Base-by-base conservation (phyloP, 2,113 vertebrate species). In the Smithornis capensis region DNA sequence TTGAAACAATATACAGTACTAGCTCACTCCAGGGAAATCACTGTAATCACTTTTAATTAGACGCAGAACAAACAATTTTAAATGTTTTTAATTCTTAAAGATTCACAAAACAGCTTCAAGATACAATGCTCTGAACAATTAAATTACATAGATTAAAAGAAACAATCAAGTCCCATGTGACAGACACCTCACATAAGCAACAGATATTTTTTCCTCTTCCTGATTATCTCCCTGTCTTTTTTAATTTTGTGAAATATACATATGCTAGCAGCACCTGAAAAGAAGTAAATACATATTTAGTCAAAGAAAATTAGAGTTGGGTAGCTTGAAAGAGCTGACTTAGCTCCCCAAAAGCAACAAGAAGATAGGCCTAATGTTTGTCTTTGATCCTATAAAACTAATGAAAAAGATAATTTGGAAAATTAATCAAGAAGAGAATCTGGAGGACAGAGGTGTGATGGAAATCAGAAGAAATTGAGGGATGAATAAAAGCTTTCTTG, bases 41-140 rank as follows among this genome's bases (percentile, higher is more conserved):
- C 47, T 92, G 18, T 79, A 75, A 88, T 95, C 82, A 76, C 90
- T 91, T 93, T 71, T 96, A 96, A 93, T 90, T 83, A 94, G 87
- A 81, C 70, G 50, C 57, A 56, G 75, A 68, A 74, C 33, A 50
- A 85, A 55, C 38, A 87, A 90, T 78, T n/a, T 56, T 95, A 83
- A 83, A 90, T 70, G 74, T 90, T 84, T 50, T 83, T 77, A 5
- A 2, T 93, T 94, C 80, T 73, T 95, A 92, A 95, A 94, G 57
- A 92, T 73, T 94, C 47, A 62, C 57, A 83, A 92, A 91, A 57
- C 50, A 91, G 86, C 88, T 92, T 19, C 56, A 77, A 90, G 77
- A 37, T 88, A 57, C 80, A 55, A 93, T 77, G 80, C 65, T 65
- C 42, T 47, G 78, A 89, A 89, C 56, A 89, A 68, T 75, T 33